Base-by-base conservation (phyloP, 2,888 invertebrate species). In the Gastrophysa polygoni region DNA sequence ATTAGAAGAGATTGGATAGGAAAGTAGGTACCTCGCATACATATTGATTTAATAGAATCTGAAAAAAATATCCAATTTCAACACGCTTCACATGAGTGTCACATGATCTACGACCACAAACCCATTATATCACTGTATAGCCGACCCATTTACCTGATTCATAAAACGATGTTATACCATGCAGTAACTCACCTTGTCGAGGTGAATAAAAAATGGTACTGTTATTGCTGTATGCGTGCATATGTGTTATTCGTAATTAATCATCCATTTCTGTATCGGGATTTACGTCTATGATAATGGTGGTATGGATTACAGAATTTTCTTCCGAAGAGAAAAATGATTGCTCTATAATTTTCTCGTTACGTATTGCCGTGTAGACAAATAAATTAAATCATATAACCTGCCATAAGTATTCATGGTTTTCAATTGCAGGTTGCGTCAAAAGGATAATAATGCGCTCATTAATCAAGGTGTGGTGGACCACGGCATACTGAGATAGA, bases 291-390 rank as follows among this genome's bases (percentile, higher is more conserved):
- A n/a, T 17, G 54, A 44, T 54, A 54, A 44, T 43, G 21, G 3
- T 43, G 44, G 24, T 44, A 10, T 54, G 24, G 21, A 54, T 54
- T 54, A 44, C 54, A 44, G 14, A 16, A 43, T 43, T 54, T 51
- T 54, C 21, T 11, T 17, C 7, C 54, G 24, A 44, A 28, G 7
- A 54, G 54, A 43, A 54, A 54, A 54, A 54, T 54, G 17, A 54
- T 57, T 57, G 50, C 57, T 47, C 54, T 66, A 55, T 66, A 59
- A 66, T 66, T 66, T 66, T 60, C 65, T 60, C 60, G 62, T 60
- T 66, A 66, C 59, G 43, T 56, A 60, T 20, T 48, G 55, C 49
- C 43, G 16, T 24, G 44, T 34, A 56, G 55, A 55, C 48, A 59
- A 44, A 56, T 50, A 56, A 55, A 60, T 60, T 60, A 60, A 60